Conservation (phyloP, 2,888 invertebrate genomes). For the Petrolisthes cinctipes region DNA sequence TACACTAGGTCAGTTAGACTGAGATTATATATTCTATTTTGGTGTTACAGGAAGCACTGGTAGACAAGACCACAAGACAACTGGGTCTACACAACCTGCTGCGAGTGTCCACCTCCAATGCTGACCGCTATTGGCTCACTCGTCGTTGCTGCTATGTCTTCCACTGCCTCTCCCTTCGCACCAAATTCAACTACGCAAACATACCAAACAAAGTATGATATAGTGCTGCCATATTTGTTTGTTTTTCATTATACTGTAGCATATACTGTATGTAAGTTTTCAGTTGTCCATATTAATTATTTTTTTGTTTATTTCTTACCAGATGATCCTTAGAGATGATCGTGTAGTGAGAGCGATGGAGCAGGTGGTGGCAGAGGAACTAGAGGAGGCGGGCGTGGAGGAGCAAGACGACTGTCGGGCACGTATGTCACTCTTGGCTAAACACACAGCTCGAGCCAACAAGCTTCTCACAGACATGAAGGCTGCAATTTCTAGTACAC, state of each 20-base stretch:
- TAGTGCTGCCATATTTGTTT: neutral
- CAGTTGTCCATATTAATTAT: neutral
- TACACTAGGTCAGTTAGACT: too few species aligned
- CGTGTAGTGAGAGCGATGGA: constrained; percentile 80
- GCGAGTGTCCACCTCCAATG: constrained; percentile 65
- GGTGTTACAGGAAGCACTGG: neutral
- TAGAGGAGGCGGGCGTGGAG: constrained; percentile 68
- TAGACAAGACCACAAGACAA: constrained; percentile 66
- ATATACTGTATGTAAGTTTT: neutral
- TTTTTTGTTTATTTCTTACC: constrained; percentile 66
- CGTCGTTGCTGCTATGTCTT: constrained; percentile 65
- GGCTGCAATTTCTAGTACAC: constrained; percentile 82
- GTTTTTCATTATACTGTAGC: neutral
- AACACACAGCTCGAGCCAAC: constrained; percentile 78
- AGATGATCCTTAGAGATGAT: constrained; percentile 79
- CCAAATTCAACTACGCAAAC: constrained; percentile 48
- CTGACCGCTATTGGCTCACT: constrained; percentile 60
- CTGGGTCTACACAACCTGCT: constrained; percentile 66
- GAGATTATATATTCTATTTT: too few species aligned
- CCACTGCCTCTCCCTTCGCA: constrained; percentile 59
- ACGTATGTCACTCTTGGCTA: constrained; percentile 42
- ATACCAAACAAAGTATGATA: constrained; percentile 57
- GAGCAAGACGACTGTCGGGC: constrained; percentile 69
- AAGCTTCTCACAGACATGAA: constrained; percentile 82
- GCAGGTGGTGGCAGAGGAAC: constrained; percentile 76